Percentiles rank a stretch among this genome's conserved stretches.
phyloP scores from a whole-genome alignment of 1,140 invertebrate species.

The Scaptomyza pallida region DNA sequence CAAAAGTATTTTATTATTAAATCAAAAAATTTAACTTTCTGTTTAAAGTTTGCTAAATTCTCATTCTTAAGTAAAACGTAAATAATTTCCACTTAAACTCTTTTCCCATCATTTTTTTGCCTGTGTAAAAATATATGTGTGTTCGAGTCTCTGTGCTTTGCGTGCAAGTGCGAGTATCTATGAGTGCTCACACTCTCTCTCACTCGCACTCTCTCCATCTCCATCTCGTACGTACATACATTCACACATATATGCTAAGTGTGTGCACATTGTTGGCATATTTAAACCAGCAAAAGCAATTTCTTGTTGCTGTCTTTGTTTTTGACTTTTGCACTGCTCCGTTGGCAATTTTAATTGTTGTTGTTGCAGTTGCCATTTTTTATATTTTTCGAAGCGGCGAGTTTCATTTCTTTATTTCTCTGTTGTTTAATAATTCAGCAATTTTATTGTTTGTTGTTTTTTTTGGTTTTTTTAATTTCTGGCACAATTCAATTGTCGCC shows the following conservation, averaged over 20 bases:
- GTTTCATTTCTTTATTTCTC: slow-evolving; percentile 2
- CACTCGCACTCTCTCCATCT: slow-evolving; percentile 35
- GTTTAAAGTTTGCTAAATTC: too few species aligned
- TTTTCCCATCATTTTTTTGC: neutral
- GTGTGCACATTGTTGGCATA: slow-evolving; percentile 40
- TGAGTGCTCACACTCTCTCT: slow-evolving; percentile 4
- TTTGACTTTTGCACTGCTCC: slow-evolving; percentile 71
- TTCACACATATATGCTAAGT: neutral
- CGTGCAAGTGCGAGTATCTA: slow-evolving; percentile 21
- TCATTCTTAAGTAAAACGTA: too few species aligned
- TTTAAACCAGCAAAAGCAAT: slow-evolving; percentile 25
- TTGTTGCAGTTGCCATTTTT: slow-evolving; percentile 27
- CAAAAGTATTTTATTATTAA: neutral
- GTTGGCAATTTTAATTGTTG: slow-evolving; percentile 79
- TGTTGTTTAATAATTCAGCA: slow-evolving; percentile 56
- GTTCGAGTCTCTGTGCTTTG: neutral
- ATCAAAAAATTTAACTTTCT: too few species aligned
- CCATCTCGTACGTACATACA: slow-evolving; percentile 3
- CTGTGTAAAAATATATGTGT: neutral
- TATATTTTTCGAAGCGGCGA: slow-evolving; percentile 1
- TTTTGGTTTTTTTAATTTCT: slow-evolving; percentile 24
- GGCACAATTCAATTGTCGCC: slow-evolving; percentile 51
- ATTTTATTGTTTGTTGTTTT: slow-evolving; percentile 8
- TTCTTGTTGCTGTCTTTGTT: slow-evolving; percentile 60
- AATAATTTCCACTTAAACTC: neutral